Evolutionary conservation across 2,797 vertebrate genomes (phyloP).

Genomic region (Trichosurus vulpecula): DNA sequence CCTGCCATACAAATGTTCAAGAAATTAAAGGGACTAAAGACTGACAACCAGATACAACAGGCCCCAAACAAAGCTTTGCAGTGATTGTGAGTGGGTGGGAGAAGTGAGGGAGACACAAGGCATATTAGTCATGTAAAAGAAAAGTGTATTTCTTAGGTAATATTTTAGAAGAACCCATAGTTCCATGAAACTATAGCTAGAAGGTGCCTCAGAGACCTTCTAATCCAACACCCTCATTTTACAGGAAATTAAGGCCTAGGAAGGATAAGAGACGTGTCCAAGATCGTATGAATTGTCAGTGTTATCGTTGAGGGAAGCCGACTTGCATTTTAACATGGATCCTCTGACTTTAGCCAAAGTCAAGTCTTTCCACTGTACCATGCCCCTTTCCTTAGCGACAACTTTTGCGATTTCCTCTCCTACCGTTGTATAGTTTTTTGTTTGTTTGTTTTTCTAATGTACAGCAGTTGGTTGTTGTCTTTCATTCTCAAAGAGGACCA

Average conservation of each 20-base stretch:
- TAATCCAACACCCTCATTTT: neutral
- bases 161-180: neutral
- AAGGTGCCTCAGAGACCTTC: neutral
- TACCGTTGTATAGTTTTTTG: neutral
- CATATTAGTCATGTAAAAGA: constrained; percentile 55
- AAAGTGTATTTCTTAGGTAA: neutral
- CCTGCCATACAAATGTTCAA: neutral
- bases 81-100: neutral
- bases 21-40: constrained; percentile 6
- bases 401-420: neutral
- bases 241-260: neutral
- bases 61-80: constrained; percentile 48
- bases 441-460: no score
- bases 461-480: no score
- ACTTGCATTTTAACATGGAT: no score
- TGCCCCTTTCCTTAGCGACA: no score
- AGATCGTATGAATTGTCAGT: neutral
- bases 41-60: rapidly evolving
- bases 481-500: no score
- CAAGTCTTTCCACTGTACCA: no score
- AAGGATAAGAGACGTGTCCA: neutral
- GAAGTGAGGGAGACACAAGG: neutral
- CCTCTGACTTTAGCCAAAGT: no score
- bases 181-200: neutral
- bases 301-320: no score